Evolutionary conservation across 2,797 vertebrate species (phyloP), one percentile per base, ranked within the genome.

Genomic region (Falco cherrug): DNA sequence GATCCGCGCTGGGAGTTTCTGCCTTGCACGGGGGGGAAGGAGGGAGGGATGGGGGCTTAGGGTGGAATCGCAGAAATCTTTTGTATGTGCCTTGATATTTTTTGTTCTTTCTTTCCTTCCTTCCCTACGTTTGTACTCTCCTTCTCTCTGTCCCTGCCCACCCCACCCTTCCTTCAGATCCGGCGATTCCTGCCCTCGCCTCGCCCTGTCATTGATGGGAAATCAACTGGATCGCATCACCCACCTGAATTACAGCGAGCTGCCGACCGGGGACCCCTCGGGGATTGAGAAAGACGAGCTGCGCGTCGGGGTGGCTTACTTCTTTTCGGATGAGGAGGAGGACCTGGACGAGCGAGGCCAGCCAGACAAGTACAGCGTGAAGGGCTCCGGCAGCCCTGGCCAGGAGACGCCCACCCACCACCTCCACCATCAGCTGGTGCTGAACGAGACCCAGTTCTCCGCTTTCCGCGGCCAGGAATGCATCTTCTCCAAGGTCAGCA

Each of bases 221-320:
- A 99, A 99, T 98, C 99, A 99, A 99, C 99, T 99, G 98, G 99
- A 99, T 98, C 99, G 99, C 99, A 99, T 99, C 98, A 99, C 99
- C 98, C 99, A 99, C 99, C 99, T 99, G 98, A 99, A 98, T 99
- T 99, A 99, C 98, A 99, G 99, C 98, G 99, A 99, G 97, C 97
- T 99, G 98, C 99, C 99, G 98, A 99, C 99, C 78, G 99, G 99
- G 97, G 99, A 99, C 98, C 99, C 99, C 96, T 99, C 99, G 93
- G 99, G 99, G 97, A 98, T 99, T 93, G 99, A 99, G 98, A 99
- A 99, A 97, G 99, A 99, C 99, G 99, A 99, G 98, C 98, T 99
- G 96, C 98, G 99, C 95, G 99, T 99, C 97, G 99, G 99, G 94
- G 99, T 99, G 96, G 99, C 99, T 94, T 99, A 99, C 98, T 99